Base-by-base conservation (phyloP, 2,888 invertebrate species). In the Megamerina dolium region DNA sequence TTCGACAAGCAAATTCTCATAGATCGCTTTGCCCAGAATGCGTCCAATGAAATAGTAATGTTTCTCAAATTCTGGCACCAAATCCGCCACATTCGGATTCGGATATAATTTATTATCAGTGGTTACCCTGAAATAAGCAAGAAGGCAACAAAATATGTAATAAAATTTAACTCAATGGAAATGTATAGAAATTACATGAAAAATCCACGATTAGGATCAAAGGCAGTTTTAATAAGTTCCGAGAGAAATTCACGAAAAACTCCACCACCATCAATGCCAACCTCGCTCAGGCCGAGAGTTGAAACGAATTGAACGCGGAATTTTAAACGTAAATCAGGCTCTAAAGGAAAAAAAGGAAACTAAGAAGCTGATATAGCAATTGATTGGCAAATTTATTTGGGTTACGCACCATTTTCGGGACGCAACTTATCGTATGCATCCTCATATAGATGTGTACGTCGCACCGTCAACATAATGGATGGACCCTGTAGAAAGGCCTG, bases 181-280 rank as follows among this genome's bases (percentile, higher is more conserved):
- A 23, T 23, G 23, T 23, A 8, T 23, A 8, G 23, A 30, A 45
- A 79, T 75, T 51, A 72, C 71, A 72, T 68, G 66, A 95, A 95
- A 66, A 97, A 85, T 0, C 97, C 97, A 41, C 96, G 77, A 68
- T 95, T 95, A 0, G 97, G 95, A 74, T 97, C 95, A 64, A 96
- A 96, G 1, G 90, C 89, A 0, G 94, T 91, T 77, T 91, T 93
- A 20, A 97, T 77, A 9, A 97, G 75, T 69, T 96, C 95, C 2
- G 88, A 87, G 3, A 97, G 75, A 67, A 97, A 97, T 70, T 99
- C 99, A 35, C 96, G 78, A 64, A 95, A 94, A 12, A 99, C 80
- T 1, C 97, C 97, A 2, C 97, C 97, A 3, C 97, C 97, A 67
- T 99, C 99, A 3, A 97, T 89, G 0, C 97, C 99, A 0, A 92